Percentiles rank a stretch among this genome's conserved stretches.
These are phyloP conservation scores for Lophochroa leadbeateri DNA, from an alignment of 2,113 vertebrate genomes.

Conservation along the genomic window DNA sequence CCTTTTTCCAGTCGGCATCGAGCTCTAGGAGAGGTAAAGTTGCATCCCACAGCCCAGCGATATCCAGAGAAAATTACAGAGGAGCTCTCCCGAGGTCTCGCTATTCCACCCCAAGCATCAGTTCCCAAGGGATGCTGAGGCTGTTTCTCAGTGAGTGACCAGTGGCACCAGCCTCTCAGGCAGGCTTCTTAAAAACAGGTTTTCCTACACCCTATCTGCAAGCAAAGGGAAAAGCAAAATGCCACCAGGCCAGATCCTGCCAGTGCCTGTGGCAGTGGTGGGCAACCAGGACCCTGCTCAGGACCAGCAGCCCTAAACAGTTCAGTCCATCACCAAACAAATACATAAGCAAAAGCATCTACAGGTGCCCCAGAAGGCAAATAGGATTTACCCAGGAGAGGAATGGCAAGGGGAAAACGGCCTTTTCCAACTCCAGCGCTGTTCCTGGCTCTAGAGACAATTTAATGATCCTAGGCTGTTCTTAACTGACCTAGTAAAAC, in stretches of 20 bases:
- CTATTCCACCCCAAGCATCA: neutral
- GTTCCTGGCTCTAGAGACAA: constrained; percentile 29
- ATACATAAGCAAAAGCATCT: fast-evolving
- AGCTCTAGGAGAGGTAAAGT: neutral
- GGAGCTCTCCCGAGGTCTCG: neutral
- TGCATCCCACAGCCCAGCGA: neutral
- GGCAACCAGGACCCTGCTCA: fast-evolving
- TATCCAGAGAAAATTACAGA: neutral
- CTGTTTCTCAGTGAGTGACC: neutral
- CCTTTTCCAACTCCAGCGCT: neutral
- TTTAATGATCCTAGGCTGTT: constrained; percentile 52
- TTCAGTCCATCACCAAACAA: neutral
- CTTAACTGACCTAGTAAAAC: constrained; percentile 58
- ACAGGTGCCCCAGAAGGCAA: fast-evolving
- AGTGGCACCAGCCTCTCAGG: neutral
- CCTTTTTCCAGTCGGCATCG: neutral
- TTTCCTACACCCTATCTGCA: neutral
- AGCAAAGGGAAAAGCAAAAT: neutral
- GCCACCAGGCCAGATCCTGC: neutral
- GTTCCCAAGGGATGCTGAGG: neutral
- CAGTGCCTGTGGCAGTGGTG: fast-evolving
- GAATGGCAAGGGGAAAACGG: neutral
- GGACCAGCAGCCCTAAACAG: neutral
- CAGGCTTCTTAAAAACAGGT: neutral
- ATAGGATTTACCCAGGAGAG: neutral